Conservation (phyloP, 92 coral and sea anemone species). For the Zoanthus solanderi region DNA sequence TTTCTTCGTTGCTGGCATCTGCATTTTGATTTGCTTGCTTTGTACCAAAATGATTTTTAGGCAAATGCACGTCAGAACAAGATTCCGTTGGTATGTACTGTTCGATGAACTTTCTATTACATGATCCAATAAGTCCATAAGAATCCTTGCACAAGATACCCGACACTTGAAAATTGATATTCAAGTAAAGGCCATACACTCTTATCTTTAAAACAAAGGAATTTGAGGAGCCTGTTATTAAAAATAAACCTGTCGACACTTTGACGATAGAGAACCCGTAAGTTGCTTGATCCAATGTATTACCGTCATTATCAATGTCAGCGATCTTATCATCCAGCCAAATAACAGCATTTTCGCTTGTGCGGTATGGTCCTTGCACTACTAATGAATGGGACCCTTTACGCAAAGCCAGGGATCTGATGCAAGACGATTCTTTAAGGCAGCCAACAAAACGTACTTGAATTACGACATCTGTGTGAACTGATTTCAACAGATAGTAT, state of each 20-base stretch:
- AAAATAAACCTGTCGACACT: constrained; percentile 52
- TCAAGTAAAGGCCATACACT: constrained; percentile 71
- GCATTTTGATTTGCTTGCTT: not conserved
- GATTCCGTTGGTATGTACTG: constrained; percentile 27
- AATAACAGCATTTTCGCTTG: constrained; percentile 39
- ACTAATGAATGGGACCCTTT: constrained; percentile 50
- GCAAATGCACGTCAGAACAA: constrained; percentile 25
- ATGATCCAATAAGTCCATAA: constrained; percentile 71
- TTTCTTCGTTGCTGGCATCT: not conserved
- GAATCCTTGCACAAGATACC: constrained; percentile 62
- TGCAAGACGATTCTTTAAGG: constrained; percentile 59
- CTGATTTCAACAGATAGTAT: constrained; percentile 67
- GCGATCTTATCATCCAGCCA: constrained; percentile 55
- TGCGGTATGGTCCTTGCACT: constrained; percentile 59
- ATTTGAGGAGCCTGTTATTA: constrained; percentile 31
- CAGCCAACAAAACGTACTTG: constrained; percentile 69
- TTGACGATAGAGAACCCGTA: constrained; percentile 66
- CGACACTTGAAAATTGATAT: constrained; percentile 39
- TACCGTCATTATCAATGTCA: constrained; percentile 22
- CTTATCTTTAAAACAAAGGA: constrained; percentile 56
- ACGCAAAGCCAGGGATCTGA: constrained; percentile 62
- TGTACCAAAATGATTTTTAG: constrained; percentile 3
- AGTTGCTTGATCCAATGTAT: constrained; percentile 17
- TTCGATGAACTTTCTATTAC: constrained; percentile 56
- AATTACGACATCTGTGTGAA: constrained; percentile 39